phyloP scores from a whole-genome alignment of 2,797 vertebrate species.

The Coreius guichenoti region DNA sequence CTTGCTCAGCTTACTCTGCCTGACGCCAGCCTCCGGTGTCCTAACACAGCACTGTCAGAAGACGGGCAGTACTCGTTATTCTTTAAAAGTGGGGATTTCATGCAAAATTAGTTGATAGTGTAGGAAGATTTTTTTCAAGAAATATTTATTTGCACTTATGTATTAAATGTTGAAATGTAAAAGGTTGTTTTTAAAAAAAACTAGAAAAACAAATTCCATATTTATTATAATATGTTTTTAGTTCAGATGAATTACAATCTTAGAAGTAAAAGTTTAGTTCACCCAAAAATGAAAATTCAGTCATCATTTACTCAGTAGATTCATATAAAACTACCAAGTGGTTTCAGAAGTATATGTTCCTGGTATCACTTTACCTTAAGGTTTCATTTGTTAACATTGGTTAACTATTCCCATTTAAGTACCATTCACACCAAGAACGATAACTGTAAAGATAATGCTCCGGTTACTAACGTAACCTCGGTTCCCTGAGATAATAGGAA shows the following conservation, averaged over 20 bases:
- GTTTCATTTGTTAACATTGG: background rate
- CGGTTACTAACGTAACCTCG: too few relatives aligned
- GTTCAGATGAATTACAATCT: background rate
- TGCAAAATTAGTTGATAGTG: background rate
- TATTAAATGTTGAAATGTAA: background rate
- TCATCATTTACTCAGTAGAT: background rate
- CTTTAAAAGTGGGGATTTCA: background rate
- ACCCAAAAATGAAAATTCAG: background rate
- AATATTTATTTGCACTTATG: background rate
- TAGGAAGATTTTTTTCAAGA: background rate
- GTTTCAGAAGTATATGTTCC: background rate
- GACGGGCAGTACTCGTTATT: background rate
- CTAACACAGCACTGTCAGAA: background rate
- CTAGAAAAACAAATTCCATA: background rate
- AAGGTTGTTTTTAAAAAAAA: background rate
- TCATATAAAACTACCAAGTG: background rate
- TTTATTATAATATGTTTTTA: background rate
- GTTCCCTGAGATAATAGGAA: too few relatives aligned
- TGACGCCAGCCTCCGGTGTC: constrained; percentile 28
- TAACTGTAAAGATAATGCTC: background rate
- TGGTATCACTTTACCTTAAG: background rate
- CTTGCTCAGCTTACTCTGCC: constrained; percentile 37
- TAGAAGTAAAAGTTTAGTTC: background rate
- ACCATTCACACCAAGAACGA: too few relatives aligned
- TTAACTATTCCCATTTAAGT: too few relatives aligned